Conservation (phyloP, 1,140 invertebrate genomes). For the Achroia grisella region DNA sequence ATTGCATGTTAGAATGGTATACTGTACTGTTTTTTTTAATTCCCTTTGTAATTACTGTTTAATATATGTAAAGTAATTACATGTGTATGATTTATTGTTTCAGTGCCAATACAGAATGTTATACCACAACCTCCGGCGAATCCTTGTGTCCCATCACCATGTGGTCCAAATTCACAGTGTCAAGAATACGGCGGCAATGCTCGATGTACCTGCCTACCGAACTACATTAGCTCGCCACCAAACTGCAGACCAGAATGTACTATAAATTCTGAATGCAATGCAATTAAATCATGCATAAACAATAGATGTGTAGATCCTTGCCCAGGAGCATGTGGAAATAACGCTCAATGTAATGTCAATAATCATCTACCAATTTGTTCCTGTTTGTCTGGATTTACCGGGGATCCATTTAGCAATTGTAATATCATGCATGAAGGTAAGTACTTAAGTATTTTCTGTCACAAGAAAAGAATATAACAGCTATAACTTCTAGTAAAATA, state of each 20-base stretch:
- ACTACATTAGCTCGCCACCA: constrained; percentile 80
- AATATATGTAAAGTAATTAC: too few species aligned
- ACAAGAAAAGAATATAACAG: too few species aligned
- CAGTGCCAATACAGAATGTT: constrained; percentile 30
- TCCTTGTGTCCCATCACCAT: constrained; percentile 84
- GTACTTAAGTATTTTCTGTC: too few species aligned
- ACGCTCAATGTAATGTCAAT: constrained; percentile 82
- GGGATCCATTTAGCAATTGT: constrained; percentile 79
- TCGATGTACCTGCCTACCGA: constrained; percentile 79
- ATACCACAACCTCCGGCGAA: constrained; percentile 60
- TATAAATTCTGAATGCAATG: constrained; percentile 81
- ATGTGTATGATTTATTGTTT: constrained; percentile 12
- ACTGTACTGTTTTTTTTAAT: too few species aligned
- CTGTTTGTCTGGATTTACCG: constrained; percentile 79
- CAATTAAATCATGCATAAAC: constrained; percentile 78
- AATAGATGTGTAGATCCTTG: constrained; percentile 80
- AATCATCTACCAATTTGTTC: constrained; percentile 82
- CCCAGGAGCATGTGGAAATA: constrained; percentile 82
- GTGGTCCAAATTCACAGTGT: constrained; percentile 82
- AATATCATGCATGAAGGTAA: constrained; percentile 25
- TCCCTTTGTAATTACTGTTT: too few species aligned
- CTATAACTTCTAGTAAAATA: too few species aligned
- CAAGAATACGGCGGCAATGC: constrained; percentile 76
- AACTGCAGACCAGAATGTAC: constrained; percentile 83
- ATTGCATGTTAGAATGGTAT: too few species aligned